Conservation (phyloP, 2,888 invertebrate genomes). For the Panopea generosa region DNA sequence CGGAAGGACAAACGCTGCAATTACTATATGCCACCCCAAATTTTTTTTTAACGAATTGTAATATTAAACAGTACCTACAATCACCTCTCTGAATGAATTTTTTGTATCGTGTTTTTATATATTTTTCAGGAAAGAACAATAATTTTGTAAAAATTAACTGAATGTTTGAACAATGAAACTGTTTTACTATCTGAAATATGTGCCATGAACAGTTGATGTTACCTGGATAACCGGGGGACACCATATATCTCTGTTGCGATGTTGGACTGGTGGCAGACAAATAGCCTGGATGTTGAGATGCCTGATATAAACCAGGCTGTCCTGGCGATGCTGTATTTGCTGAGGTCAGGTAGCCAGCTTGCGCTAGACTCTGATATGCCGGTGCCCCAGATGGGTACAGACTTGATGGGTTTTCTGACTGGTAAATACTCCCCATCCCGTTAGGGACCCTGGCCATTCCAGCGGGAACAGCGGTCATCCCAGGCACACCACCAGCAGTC, state of each 20-base stretch:
- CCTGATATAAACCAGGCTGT: slow-evolving; percentile 26
- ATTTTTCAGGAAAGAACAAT: no score
- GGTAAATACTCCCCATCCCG: slow-evolving; percentile 48
- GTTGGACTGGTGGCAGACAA: slow-evolving; percentile 48
- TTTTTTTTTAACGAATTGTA: no score
- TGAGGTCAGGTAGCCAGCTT: slow-evolving; percentile 36
- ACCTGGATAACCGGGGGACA: slow-evolving; percentile 45
- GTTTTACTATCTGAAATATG: no score
- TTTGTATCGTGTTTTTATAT: no score
- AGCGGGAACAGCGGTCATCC: slow-evolving; percentile 55
- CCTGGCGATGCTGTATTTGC: slow-evolving; percentile 24
- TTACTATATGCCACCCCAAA: no score
- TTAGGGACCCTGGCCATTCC: slow-evolving; percentile 49
- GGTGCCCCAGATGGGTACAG: slow-evolving; percentile 41
- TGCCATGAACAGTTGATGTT: no score
- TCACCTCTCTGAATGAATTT: no score
- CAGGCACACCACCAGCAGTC: slow-evolving; percentile 38
- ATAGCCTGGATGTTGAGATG: slow-evolving; percentile 46
- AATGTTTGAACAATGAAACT: no score
- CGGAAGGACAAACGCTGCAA: no score
- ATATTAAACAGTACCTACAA: no score
- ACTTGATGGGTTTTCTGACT: slow-evolving; percentile 41
- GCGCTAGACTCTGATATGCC: slow-evolving; percentile 41
- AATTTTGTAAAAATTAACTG: no score
- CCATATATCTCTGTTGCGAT: slow-evolving; percentile 57